Evolutionary conservation across 1,140 invertebrate species (phyloP).

Genomic region (Musca vetustissima): DNA sequence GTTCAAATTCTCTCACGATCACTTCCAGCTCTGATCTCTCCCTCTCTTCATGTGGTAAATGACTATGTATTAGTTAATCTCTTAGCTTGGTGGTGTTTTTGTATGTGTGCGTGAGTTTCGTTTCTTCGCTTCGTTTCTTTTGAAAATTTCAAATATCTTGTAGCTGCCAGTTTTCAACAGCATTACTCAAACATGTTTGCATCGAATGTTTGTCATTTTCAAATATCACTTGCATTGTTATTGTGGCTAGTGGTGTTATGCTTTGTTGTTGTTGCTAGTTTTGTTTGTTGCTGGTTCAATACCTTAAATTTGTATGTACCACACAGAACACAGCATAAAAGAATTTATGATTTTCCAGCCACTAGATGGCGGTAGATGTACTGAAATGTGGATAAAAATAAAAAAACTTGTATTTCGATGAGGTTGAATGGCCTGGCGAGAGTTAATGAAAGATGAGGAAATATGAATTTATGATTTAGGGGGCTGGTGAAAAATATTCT

Average conservation of each 20-base stretch:
- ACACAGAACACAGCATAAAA: neutral
- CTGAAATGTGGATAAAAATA: too few species aligned
- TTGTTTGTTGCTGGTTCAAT: too few species aligned
- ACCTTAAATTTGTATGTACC: too few species aligned
- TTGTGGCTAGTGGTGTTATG: too few species aligned
- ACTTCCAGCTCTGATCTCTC: neutral
- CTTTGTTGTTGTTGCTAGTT: too few species aligned
- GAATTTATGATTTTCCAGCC: neutral
- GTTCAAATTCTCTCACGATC: too few species aligned
- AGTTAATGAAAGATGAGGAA: too few species aligned
- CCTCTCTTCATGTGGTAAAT: neutral
- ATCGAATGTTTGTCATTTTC: slow-evolving; percentile 18
- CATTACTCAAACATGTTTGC: slow-evolving; percentile 23
- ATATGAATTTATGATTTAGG: too few species aligned
- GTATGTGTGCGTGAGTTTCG: neutral
- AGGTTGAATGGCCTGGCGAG: too few species aligned
- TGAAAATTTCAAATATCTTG: slow-evolving; percentile 24
- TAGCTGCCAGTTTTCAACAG: slow-evolving; percentile 23
- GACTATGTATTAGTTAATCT: neutral
- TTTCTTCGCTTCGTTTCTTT: neutral
- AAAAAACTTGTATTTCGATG: too few species aligned
- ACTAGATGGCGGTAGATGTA: slow-evolving; percentile 5
- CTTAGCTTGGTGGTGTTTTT: neutral
- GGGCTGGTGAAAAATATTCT: too few species aligned
- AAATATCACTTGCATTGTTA: slow-evolving; percentile 18